Base-by-base conservation (phyloP, 1,140 invertebrate genomes). In the Nilaparvata lugens region DNA sequence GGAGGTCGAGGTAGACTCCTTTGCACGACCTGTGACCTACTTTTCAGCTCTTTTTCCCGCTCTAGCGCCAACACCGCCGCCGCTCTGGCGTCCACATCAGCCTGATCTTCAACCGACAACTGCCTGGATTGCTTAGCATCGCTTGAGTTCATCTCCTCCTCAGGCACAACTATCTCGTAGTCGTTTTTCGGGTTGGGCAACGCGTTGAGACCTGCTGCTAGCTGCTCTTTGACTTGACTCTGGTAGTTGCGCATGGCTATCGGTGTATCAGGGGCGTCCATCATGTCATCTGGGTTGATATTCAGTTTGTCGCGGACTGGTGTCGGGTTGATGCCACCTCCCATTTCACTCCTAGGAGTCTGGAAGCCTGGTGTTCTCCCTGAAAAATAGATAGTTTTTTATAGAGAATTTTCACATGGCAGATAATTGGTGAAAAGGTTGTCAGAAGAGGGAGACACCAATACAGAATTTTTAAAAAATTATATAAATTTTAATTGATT, bases 141-240 rank as follows among this genome's bases (percentile, higher is more conserved):
- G 2, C 78, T 78, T 14, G 59, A 66, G 13, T 72, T 68, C 48
- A 81, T 81, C 13, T 78, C 78, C 23, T 81, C 76, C 65, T 95
- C 91, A 0, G 94, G 93, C 9, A 98, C 88, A 43, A 98, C 94
- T 71, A 99, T 97, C 76, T 99, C 96, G 76, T 96, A 99, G 75
- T 99, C 96, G 74, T 99, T 98, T 62, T 89, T 87, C 0, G 97
- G 97, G 24, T 81, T 71, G 4, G 97, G 97, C 58, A 99, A 75
- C 9, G 84, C 75, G 31, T 83, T 84, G 13, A 98, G 74, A 1
- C 88, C 87, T 58, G 82, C 80, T 48, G 83, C 81, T 9, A 98
- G 77, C 45, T 89, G 83, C 51, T 89, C 83, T 68, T 85, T 86
- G 6, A 83, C 63, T 67, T 86, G 83, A 71, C 85, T 85, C 45